Base-by-base conservation (phyloP, 2,113 vertebrate genomes). In the Oreotrochilus melanogaster region DNA sequence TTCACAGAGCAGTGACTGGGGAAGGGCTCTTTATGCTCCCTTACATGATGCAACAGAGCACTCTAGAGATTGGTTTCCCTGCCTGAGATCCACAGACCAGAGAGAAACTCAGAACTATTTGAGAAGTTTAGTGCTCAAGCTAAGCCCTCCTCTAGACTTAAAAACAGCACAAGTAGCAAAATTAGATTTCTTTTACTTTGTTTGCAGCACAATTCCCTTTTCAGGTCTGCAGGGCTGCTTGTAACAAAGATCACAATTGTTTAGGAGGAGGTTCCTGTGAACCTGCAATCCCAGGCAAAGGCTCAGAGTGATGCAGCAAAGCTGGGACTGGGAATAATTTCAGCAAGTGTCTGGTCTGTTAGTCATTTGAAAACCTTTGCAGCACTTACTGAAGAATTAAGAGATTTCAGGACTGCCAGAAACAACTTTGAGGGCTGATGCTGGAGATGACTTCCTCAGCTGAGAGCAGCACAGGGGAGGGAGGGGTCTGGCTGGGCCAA, bases 201-300 rank as follows among this genome's bases (percentile, higher is more conserved):
- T 28, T 3, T 51, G 76, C 56, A 70, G 61, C 31, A 33, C 1
- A 1, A 27, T 33, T 67, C 48, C 30, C 28, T 22, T 45, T n/a
- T 8, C 75, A 86, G 71, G 43, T 71, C 42, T 37, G 71, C 39
- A 22, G 33, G 48, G 64, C 14, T 64, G 67, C 86, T 87, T 72
- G 39, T n/a, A 11, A 27, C 13, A 23, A 4, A 43, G 43, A n/a
- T 3, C 45, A 5, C 7, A 3, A 7, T 1, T 15, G 47, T 2
- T 7, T 1, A 23, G 50, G 8, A 45, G 45, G 22, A 43, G 48
- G 43, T 11, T 13, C 17, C 24, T 48, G 12, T 0, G 6, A 11
- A 19, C 73, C 18, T 13, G 33, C 76, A 35, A 0, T 0, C 43
- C 17, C 1, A 47, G 39, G 31, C 7, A 4, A 64, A 45, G 42